These are phyloP conservation scores for Corbicula japonica DNA, from an alignment of 2,888 invertebrate genomes.

Conservation along the genomic window DNA sequence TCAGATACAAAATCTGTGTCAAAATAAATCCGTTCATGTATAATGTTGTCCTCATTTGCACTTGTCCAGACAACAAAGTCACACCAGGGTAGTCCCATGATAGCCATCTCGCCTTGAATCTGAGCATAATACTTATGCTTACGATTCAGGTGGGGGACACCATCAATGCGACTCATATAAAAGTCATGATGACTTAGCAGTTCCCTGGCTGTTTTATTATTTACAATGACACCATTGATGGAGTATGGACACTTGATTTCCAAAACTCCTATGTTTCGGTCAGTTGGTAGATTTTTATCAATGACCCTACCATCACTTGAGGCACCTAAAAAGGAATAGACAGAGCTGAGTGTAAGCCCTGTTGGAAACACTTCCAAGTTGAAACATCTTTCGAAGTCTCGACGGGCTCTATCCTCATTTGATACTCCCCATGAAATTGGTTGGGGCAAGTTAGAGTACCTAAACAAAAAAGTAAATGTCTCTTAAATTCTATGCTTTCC, in stretches of 20 bases:
- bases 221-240: neutral
- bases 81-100: neutral
- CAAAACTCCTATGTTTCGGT: neutral
- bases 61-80: neutral
- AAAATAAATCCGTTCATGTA: neutral
- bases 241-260: neutral
- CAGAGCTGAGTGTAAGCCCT: neutral
- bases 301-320: neutral
- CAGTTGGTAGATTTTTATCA: neutral
- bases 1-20: neutral
- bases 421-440: neutral
- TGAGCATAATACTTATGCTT: neutral
- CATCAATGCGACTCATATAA: neutral
- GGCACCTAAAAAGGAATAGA: neutral
- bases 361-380: neutral
- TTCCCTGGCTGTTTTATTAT: neutral
- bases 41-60: neutral
- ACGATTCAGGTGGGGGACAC: neutral
- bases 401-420: neutral
- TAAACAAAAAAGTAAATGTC: too few relatives aligned
- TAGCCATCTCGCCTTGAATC: neutral
- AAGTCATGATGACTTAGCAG: neutral
- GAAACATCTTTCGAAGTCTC: neutral
- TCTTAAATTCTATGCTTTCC: too few relatives aligned
- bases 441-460: neutral